Percentiles rank a stretch among this genome's conserved stretches.
Evolutionary conservation across 2,888 invertebrate species (phyloP).

Genomic region (Gryllus longicercus): DNA sequence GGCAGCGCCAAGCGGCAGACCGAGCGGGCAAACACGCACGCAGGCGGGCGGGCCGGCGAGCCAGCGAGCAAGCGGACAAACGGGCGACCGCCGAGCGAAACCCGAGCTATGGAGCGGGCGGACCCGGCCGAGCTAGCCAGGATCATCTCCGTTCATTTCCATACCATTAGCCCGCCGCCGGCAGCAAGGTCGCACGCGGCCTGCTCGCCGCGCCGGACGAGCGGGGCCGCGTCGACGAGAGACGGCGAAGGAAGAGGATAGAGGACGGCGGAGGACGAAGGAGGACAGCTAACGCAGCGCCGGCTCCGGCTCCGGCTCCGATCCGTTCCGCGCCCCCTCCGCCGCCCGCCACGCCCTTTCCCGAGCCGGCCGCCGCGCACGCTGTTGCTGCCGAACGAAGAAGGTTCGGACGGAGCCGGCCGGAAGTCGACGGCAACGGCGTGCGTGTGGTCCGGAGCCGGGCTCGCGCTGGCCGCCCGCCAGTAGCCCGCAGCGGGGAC

Average conservation of each 20-base stretch:
- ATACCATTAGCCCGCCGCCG: neutral
- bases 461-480: neutral
- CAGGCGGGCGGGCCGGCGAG: neutral
- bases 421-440: slow-evolving; percentile 2
- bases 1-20: neutral
- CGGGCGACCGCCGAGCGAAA: too few relatives aligned
- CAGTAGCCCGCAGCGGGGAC: neutral
- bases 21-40: neutral
- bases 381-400: neutral
- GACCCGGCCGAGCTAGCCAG: neutral
- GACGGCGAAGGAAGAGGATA: too few relatives aligned
- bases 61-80: neutral
- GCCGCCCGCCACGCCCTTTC: too few relatives aligned
- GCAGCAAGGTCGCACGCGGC: slow-evolving; percentile 17
- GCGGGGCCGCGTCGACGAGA: too few relatives aligned
- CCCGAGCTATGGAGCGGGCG: too few relatives aligned
- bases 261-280: too few relatives aligned
- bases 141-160: slow-evolving; percentile 7
- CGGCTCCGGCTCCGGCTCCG: too few relatives aligned
- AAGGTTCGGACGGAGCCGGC: neutral
- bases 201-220: neutral
- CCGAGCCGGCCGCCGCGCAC: neutral
- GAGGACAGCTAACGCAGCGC: too few relatives aligned
- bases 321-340: too few relatives aligned
- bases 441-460: neutral